Conservation (phyloP, 2,888 invertebrate genomes). For the Cephus runcator region DNA sequence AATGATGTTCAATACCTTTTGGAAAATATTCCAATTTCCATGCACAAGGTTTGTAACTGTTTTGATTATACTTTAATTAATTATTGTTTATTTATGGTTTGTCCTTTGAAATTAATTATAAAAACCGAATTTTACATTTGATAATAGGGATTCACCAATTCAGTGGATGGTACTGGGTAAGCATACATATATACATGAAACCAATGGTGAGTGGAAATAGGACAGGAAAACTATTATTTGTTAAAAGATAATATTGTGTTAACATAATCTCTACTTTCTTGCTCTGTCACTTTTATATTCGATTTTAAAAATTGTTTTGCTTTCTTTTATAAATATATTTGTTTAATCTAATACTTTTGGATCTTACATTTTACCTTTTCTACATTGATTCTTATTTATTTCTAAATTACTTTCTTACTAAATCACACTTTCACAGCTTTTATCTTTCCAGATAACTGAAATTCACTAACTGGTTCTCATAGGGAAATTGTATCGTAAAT, state of each 20-base stretch:
- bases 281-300: constrained; percentile 24
- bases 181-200: constrained; percentile 38
- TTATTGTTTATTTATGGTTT: constrained; percentile 17
- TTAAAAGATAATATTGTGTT: background rate
- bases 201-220: constrained; percentile 46
- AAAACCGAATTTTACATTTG: constrained; percentile 16
- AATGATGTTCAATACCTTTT: constrained; percentile 77
- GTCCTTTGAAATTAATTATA: constrained; percentile 16
- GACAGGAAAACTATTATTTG: constrained; percentile 35
- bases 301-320: constrained; percentile 29
- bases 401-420: background rate
- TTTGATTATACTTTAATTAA: background rate
- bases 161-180: constrained; percentile 59
- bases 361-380: background rate
- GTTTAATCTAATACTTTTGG: constrained; percentile 36
- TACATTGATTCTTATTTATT: background rate
- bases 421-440: background rate
- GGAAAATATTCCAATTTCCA: constrained; percentile 70
- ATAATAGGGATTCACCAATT: constrained; percentile 54
- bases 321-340: constrained; percentile 23
- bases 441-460: background rate
- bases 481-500: constrained; percentile 16
- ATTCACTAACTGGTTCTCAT: background rate
- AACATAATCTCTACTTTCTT: constrained; percentile 19
- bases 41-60: constrained; percentile 66